Conservation (phyloP, 2,888 invertebrate genomes). For the Lepidochitona cinerea region DNA sequence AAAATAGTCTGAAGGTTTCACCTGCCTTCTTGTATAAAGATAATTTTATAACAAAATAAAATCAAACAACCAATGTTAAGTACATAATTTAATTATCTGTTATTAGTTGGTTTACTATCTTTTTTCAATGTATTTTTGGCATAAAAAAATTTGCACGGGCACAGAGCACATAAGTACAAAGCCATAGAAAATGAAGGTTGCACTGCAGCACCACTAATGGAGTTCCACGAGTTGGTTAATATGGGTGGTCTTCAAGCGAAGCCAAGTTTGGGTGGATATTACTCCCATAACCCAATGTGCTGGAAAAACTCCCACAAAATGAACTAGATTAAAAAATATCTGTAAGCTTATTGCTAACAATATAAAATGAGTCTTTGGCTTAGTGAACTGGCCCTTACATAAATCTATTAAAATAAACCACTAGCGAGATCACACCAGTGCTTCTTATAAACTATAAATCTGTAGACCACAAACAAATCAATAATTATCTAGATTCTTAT, state of each 20-base stretch:
- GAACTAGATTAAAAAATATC: not conserved
- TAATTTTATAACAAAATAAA: too few relatives aligned
- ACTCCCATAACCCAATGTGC: not conserved
- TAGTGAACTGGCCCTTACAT: not conserved
- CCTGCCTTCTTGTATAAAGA: too few relatives aligned
- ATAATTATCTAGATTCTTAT: not conserved
- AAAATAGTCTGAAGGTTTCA: not conserved
- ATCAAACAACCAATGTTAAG: too few relatives aligned
- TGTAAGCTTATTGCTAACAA: not conserved
- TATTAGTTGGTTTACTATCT: too few relatives aligned
- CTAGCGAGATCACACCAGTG: not conserved
- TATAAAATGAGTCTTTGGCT: not conserved
- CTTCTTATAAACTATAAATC: not conserved
- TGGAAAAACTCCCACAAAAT: not conserved
- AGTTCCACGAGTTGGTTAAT: too few relatives aligned
- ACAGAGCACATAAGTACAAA: too few relatives aligned
- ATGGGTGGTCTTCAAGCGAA: too few relatives aligned
- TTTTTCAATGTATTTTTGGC: too few relatives aligned
- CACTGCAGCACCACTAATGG: too few relatives aligned
- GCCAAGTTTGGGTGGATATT: not conserved
- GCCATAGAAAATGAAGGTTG: too few relatives aligned
- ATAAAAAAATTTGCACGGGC: too few relatives aligned
- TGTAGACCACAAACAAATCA: slow-evolving; percentile 4
- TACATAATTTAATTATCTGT: too few relatives aligned
- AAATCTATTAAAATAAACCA: slow-evolving; percentile 3